Evolutionary conservation across 2,113 vertebrate species (phyloP).

Genomic region (Cathartes aura): DNA sequence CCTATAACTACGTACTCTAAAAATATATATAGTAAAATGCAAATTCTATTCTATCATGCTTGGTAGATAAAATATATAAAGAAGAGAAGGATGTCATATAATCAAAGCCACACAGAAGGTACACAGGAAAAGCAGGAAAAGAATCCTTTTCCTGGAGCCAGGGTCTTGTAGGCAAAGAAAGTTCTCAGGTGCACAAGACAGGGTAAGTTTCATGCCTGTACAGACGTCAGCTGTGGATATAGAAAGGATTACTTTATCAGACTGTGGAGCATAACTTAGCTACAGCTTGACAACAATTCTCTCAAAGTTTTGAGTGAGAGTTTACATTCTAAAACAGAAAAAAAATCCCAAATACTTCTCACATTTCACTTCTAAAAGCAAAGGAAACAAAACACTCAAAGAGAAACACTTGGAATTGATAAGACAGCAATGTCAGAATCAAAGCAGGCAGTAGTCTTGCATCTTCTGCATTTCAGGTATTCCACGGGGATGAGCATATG

Average conservation of each 20-base stretch:
- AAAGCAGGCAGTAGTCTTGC: slow-evolving; percentile 27
- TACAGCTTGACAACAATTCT: background rate
- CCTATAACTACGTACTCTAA: background rate
- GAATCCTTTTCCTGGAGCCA: background rate
- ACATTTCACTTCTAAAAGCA: slow-evolving; percentile 1
- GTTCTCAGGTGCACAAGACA: background rate
- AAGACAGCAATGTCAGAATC: slow-evolving; percentile 48
- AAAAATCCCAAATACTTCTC: background rate
- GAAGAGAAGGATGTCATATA: background rate
- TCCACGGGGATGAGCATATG: background rate
- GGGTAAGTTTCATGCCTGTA: background rate
- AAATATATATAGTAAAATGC: background rate
- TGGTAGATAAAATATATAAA: background rate
- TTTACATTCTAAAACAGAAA: background rate
- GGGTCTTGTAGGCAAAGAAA: background rate
- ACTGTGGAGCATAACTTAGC: background rate
- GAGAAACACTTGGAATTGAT: background rate
- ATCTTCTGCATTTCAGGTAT: slow-evolving; percentile 24
- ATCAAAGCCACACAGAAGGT: background rate
- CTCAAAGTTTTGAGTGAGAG: background rate
- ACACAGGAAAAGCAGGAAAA: background rate
- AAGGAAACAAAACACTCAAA: slow-evolving; percentile 32
- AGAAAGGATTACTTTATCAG: background rate
- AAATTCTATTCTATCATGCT: background rate
- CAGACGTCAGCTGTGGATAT: background rate